Conservation (phyloP, 2,888 invertebrate genomes). For the Cheilosia vernalis region DNA sequence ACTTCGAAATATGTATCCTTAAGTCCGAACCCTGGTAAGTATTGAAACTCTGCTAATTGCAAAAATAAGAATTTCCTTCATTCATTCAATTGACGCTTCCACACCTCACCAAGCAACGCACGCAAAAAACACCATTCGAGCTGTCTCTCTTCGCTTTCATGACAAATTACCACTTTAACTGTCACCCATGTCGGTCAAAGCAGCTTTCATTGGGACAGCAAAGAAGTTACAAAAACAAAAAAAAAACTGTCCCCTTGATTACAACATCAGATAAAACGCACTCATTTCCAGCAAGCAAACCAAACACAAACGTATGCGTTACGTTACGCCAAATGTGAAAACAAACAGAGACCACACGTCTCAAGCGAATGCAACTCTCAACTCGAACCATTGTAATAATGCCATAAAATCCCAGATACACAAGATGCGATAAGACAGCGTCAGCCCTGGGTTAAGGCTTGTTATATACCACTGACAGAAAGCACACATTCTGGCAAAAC, state of each 20-base stretch:
- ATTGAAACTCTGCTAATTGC: neutral
- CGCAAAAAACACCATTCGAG: too few species aligned
- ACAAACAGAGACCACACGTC: constrained; percentile 31
- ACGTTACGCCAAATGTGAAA: constrained; percentile 47
- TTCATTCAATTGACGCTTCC: neutral
- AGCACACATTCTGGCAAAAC: constrained; percentile 27
- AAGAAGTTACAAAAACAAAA: neutral
- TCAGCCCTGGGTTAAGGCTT: constrained; percentile 54
- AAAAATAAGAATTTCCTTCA: neutral
- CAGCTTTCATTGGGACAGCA: constrained; percentile 49
- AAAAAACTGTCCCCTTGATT: constrained; percentile 31
- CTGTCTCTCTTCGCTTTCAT: neutral
- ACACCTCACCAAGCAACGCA: too few species aligned
- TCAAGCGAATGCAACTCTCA: constrained; percentile 29
- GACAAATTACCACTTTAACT: constrained; percentile 34
- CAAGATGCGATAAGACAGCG: constrained; percentile 47
- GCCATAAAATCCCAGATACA: constrained; percentile 69
- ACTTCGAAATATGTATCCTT: too few species aligned
- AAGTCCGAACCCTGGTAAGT: neutral
- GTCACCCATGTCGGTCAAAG: constrained; percentile 37
- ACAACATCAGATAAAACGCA: constrained; percentile 46
- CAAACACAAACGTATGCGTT: constrained; percentile 63
- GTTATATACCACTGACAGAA: constrained; percentile 38
- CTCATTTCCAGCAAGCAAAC: constrained; percentile 2
- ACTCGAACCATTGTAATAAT: constrained; percentile 59